These are phyloP conservation scores for Daubentonia madagascariensis DNA, from an alignment of 2,113 vertebrate species.

Conservation along the genomic window DNA sequence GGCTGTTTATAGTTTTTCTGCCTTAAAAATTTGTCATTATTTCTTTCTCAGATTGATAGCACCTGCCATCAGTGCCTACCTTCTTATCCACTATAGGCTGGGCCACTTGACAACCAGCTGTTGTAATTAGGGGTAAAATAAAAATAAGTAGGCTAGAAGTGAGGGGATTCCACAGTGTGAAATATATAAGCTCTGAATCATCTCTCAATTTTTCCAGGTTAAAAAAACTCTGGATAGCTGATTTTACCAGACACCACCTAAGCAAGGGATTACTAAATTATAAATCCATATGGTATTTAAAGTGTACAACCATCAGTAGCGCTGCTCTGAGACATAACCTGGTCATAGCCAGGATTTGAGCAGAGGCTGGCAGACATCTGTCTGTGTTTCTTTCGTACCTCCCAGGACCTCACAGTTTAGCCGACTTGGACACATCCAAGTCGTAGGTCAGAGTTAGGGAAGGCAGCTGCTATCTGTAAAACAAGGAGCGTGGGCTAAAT, in stretches of 20 bases:
- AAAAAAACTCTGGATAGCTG: not conserved
- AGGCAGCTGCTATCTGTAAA: not conserved
- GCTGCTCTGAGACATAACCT: not conserved
- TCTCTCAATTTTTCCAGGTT: not conserved
- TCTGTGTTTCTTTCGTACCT: not conserved
- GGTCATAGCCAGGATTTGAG: not conserved
- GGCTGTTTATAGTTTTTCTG: not conserved
- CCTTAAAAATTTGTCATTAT: not conserved
- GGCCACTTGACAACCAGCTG: not conserved
- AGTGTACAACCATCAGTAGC: accelerated
- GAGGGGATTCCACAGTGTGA: not conserved
- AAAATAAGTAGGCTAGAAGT: not conserved
- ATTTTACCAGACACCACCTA: not conserved
- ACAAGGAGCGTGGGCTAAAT: not conserved
- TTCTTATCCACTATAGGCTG: not conserved
- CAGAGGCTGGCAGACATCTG: not conserved
- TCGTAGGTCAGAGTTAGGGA: not conserved
- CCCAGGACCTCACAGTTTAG: not conserved
- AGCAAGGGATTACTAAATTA: not conserved
- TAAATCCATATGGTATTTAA: accelerated
- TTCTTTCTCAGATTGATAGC: not conserved
- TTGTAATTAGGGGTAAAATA: too few relatives aligned
- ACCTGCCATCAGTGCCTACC: not conserved
- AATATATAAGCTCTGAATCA: not conserved
- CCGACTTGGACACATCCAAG: not conserved